These are phyloP conservation scores for Lasioglossum oenotherae DNA, from an alignment of 2,888 invertebrate species.

Conservation along the genomic window DNA sequence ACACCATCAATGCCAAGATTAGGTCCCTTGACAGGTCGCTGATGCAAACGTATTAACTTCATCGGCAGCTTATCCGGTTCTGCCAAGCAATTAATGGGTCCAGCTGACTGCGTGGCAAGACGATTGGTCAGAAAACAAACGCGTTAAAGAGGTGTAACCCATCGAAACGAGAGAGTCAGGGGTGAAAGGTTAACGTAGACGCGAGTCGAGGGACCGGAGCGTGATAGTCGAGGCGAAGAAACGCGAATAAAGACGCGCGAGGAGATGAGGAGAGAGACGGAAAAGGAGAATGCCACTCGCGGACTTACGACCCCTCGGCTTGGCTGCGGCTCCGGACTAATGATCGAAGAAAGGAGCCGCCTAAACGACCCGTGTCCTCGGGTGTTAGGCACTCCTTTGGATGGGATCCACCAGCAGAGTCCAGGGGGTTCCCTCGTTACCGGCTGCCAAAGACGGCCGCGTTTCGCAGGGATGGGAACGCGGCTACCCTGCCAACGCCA, in stretches of 20 bases:
- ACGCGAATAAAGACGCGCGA: slow-evolving; percentile 57
- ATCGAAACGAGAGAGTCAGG: slow-evolving; percentile 19
- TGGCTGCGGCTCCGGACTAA: slow-evolving; percentile 75
- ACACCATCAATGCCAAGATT: neutral
- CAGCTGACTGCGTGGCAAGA: neutral
- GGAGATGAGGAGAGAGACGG: slow-evolving; percentile 44
- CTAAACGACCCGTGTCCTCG: slow-evolving; percentile 83
- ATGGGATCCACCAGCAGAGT: slow-evolving; percentile 60
- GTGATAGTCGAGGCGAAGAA: slow-evolving; percentile 10
- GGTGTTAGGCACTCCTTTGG: slow-evolving; percentile 78
- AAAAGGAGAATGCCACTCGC: slow-evolving; percentile 61
- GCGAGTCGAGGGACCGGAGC: slow-evolving; percentile 22
- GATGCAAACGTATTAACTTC: neutral
- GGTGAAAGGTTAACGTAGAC: slow-evolving; percentile 38
- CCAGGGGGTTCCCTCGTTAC: slow-evolving; percentile 69
- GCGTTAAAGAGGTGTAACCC: slow-evolving; percentile 4
- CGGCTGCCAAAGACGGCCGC: slow-evolving; percentile 57
- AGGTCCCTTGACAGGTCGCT: neutral
- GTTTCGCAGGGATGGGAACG: slow-evolving; percentile 31
- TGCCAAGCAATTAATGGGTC: neutral
- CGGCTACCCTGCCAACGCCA: neutral
- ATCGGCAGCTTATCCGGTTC: neutral
- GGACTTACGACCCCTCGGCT: slow-evolving; percentile 64
- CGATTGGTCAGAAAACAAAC: slow-evolving; percentile 8
- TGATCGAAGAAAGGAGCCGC: slow-evolving; percentile 83